phyloP scores from a whole-genome alignment of 2,888 invertebrate species.

The Drosophila rubida region DNA sequence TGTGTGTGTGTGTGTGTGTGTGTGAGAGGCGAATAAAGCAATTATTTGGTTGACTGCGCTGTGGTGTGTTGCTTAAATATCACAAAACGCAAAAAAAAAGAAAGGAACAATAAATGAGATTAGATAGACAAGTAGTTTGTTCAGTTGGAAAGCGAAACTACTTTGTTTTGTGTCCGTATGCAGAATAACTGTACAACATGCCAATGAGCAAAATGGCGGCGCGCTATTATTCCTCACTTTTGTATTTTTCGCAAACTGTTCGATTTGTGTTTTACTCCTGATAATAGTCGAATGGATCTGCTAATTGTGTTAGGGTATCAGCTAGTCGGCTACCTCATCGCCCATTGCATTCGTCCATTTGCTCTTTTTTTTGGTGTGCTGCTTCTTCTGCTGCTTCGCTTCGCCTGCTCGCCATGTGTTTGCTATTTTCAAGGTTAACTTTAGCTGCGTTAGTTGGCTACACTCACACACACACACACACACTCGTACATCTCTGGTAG shows the following conservation, averaged over 20 bases:
- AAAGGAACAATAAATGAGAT: conserved; percentile 51
- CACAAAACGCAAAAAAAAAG: conserved; percentile 24
- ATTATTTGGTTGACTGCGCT: conserved; percentile 75
- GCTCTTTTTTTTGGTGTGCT: conserved; percentile 23
- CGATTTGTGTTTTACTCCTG: too few species aligned
- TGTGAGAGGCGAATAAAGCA: conserved; percentile 51
- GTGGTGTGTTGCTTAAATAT: conserved; percentile 34
- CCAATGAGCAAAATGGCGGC: conserved; percentile 5
- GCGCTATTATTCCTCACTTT: background rate
- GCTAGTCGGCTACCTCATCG: conserved; percentile 1
- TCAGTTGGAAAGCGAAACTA: conserved; percentile 63
- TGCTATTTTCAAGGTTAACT: conserved; percentile 82
- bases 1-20: conserved; percentile 28
- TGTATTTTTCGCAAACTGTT: too few species aligned
- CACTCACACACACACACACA: conserved; percentile 23
- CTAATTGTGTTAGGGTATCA: conserved; percentile 26
- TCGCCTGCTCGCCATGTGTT: conserved; percentile 56
- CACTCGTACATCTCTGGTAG: conserved; percentile 21
- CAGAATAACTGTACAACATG: background rate
- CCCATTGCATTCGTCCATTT: conserved; percentile 8
- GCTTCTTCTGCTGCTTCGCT: conserved; percentile 42
- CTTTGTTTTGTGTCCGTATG: conserved; percentile 2
- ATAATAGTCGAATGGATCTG: too few species aligned
- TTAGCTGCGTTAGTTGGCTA: conserved; percentile 71
- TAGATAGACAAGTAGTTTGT: conserved; percentile 75